phyloP scores from a whole-genome alignment of 2,113 vertebrate genomes.

The Buteo buteo region DNA sequence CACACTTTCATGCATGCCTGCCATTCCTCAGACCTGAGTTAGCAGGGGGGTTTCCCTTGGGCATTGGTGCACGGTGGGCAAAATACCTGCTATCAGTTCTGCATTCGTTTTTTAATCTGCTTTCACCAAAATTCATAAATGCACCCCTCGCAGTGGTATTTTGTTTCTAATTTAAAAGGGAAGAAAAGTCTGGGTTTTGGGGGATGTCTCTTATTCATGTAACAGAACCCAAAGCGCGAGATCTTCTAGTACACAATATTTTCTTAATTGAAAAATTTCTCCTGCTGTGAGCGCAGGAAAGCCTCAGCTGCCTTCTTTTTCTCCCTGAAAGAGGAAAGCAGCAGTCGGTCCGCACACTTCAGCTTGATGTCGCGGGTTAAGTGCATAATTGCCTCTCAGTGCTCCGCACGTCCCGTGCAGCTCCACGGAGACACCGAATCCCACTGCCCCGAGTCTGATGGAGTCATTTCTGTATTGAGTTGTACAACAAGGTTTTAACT shows the following conservation, averaged over 20 bases:
- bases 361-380: not conserved
- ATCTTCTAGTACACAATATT: not conserved
- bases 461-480: not conserved
- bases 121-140: not conserved
- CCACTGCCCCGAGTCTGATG: not conserved
- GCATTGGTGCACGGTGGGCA: fast-evolving
- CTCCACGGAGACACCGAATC: not conserved
- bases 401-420: fast-evolving
- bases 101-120: not conserved
- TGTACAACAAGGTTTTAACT: not conserved
- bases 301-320: not conserved
- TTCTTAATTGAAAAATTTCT: not conserved
- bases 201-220: not conserved
- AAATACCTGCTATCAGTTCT: not conserved
- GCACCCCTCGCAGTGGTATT: fast-evolving
- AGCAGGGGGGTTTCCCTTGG: not conserved
- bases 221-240: not conserved
- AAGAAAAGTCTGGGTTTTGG: not conserved
- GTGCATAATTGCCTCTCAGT: not conserved
- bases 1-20: fast-evolving
- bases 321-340: not conserved
- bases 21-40: not conserved
- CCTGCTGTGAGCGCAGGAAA: not conserved
- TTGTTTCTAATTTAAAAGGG: not conserved
- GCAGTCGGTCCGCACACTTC: fast-evolving